Conservation (phyloP, 2,888 invertebrate species). For the Busseola fusca region DNA sequence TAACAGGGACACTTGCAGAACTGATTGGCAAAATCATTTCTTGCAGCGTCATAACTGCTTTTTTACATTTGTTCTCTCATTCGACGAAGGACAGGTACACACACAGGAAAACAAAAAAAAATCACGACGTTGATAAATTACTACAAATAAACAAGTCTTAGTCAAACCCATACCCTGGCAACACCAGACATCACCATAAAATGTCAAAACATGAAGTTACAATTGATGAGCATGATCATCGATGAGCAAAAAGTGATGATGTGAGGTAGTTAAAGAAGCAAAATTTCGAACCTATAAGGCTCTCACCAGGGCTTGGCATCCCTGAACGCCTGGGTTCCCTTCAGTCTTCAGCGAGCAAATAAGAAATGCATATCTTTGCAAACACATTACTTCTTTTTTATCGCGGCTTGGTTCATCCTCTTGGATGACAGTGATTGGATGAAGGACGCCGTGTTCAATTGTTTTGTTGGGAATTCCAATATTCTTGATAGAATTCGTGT, state of each 20-base stretch:
- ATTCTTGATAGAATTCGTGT: not conserved
- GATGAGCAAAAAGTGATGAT: slow-evolving; percentile 66
- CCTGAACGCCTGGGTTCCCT: slow-evolving; percentile 88
- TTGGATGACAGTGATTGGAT: slow-evolving; percentile 68
- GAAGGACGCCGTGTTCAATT: slow-evolving; percentile 69
- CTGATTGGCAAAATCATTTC: too few species aligned
- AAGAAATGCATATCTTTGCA: slow-evolving; percentile 88
- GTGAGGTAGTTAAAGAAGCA: slow-evolving; percentile 81
- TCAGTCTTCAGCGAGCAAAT: slow-evolving; percentile 89
- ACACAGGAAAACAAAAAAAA: too few species aligned
- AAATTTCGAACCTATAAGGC: slow-evolving; percentile 88
- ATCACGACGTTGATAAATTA: too few species aligned
- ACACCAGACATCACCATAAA: slow-evolving; percentile 59
- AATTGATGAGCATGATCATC: slow-evolving; percentile 62
- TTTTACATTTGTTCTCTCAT: too few species aligned
- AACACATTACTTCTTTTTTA: slow-evolving; percentile 85
- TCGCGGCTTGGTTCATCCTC: slow-evolving; percentile 73
- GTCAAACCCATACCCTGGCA: slow-evolving; percentile 58
- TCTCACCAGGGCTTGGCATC: slow-evolving; percentile 90
- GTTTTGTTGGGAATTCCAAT: not conserved
- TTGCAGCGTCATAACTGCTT: too few species aligned
- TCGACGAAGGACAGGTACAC: too few species aligned
- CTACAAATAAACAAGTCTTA: slow-evolving; percentile 38
- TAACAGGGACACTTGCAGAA: too few species aligned
- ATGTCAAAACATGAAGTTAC: slow-evolving; percentile 56